Base-by-base conservation (phyloP, 2,113 vertebrate species). In the Xenopus borealis region DNA sequence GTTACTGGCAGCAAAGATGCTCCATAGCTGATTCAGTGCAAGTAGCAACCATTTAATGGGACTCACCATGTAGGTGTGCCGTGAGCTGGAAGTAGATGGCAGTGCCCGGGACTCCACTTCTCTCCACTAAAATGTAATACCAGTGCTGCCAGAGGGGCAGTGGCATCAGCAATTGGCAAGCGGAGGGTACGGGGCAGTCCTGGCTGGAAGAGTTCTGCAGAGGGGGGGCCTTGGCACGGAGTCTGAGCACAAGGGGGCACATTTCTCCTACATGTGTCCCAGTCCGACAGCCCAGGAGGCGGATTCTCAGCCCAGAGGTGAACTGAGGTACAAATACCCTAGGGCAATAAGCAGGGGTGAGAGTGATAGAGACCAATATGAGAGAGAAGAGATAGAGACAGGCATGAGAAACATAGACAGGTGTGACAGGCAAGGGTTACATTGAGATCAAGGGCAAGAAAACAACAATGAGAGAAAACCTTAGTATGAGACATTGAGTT, bases 281-380 rank as follows among this genome's bases (percentile, higher is more conserved):
- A 18, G 88, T 90, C 78, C 86, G 87, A 88, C 97, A 99, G 85
- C 84, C 89, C 69, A 91, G 82, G 81, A 99, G 91, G 84, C 95
- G 93, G 59, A 98, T 94, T 59, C 91, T 92, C 80, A 98, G 91
- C 66, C 89, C 92, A 0, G 94, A 98, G 0, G 93, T 92, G 84
- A 96, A 96, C 83, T 95, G 98, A 81, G 97, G 96, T 76, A 98
- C 89, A 72, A 98, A 98, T 72, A 99, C 95, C 92, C 97, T 99
- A 89, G 0, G 0, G 17, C 16, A n/a, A 3, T 1, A n/a, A 55
- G 14, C 14, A 55, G 53, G 10, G 11, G 47, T 40, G 45, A n/a
- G 40, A 18, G n/a, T 64, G 20, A 19, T 23, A 55, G 27, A 11
- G 13, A 63, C 30, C 45, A 4, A 0, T 10, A 58, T 13, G 3